Percentiles rank a stretch among this genome's conserved stretches.
Evolutionary conservation across 2,888 invertebrate genomes (phyloP).

Genomic region (Drosophila kuntzei): DNA sequence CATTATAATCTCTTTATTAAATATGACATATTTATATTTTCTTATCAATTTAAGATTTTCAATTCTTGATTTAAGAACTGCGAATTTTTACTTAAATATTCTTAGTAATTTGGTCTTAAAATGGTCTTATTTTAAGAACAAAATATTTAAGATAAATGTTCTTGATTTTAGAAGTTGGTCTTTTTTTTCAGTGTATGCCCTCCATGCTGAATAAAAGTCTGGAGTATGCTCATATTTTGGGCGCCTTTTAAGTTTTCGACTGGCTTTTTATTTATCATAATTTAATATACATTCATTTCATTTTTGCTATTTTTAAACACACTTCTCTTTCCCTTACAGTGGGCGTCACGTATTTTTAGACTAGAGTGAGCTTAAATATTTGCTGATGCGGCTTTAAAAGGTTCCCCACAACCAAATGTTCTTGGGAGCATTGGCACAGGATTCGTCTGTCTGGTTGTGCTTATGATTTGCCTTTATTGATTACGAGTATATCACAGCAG

Average conservation of each 20-base stretch:
- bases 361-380: constrained; percentile 41
- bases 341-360: constrained; percentile 40
- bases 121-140: too few relatives aligned
- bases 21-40: too few relatives aligned
- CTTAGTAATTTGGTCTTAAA: too few relatives aligned
- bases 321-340: constrained; percentile 6
- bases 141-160: too few relatives aligned
- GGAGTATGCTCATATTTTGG: constrained; percentile 27
- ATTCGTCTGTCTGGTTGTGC: not conserved
- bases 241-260: constrained; percentile 32
- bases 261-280: constrained; percentile 61
- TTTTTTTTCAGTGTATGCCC: too few relatives aligned
- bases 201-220: constrained; percentile 17
- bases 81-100: too few relatives aligned
- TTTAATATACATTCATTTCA: constrained; percentile 74
- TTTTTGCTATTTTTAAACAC: constrained; percentile 71
- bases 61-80: too few relatives aligned
- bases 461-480: not conserved
- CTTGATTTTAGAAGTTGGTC: too few relatives aligned
- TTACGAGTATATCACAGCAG: constrained; percentile 9
- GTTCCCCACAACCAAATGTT: not conserved
- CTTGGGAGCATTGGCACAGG: not conserved
- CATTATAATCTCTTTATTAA: too few relatives aligned
- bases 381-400: constrained; percentile 50
- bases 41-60: too few relatives aligned